Conservation (phyloP, 2,797 vertebrate genomes). For the Siniperca undulata region DNA sequence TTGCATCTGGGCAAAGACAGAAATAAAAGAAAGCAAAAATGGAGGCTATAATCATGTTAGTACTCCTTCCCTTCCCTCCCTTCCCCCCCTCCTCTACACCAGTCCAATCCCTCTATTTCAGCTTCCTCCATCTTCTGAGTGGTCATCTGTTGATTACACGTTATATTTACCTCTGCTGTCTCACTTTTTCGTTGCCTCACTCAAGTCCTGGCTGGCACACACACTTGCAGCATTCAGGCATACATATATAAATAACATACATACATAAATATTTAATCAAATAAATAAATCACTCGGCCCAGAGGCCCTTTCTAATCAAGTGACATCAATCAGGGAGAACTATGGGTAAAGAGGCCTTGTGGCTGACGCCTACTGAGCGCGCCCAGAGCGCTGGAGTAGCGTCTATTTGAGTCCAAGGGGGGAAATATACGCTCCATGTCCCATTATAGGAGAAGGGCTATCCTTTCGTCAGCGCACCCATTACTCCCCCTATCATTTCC, state of each 20-base stretch:
- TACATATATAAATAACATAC: constrained; percentile 83
- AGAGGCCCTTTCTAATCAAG: constrained; percentile 90
- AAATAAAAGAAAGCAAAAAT: constrained; percentile 84
- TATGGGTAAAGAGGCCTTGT: constrained; percentile 83
- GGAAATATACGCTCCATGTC: constrained; percentile 99
- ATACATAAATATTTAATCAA: constrained; percentile 87
- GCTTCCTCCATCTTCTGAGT: constrained; percentile 84
- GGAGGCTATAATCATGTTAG: constrained; percentile 89
- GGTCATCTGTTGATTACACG: constrained; percentile 93
- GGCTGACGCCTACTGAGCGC: constrained; percentile 78
- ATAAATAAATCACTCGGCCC: constrained; percentile 87
- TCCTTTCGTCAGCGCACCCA: constrained; percentile 98
- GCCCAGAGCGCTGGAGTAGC: constrained; percentile 79
- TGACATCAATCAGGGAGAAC: constrained; percentile 90
- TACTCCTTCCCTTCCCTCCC: constrained; percentile 50
- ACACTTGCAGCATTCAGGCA: constrained; percentile 52
- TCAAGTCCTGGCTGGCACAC: constrained; percentile 66
- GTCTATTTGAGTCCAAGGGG: constrained; percentile 87
- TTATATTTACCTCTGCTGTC: constrained; percentile 91
- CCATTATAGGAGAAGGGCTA: constrained; percentile 98
- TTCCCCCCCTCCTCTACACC: constrained; percentile 55
- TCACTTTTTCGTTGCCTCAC: constrained; percentile 70
- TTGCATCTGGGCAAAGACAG: constrained; percentile 76
- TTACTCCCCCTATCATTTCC: constrained; percentile 99
- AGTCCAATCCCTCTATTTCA: constrained; percentile 74